phyloP scores from a whole-genome alignment of 1,140 invertebrate genomes.

The Sycophaga agraensis region DNA sequence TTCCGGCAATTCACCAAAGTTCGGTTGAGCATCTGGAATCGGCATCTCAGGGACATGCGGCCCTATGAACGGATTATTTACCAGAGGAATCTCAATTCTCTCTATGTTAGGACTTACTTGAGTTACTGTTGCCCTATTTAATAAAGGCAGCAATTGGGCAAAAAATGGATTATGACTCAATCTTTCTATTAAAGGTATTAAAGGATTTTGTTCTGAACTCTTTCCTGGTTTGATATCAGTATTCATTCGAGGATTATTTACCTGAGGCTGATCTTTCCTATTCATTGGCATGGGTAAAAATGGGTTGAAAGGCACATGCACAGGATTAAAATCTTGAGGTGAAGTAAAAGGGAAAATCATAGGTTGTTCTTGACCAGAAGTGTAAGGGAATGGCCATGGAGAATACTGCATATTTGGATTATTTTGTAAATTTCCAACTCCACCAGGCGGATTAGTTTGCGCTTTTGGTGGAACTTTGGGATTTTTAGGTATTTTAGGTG shows the following conservation, averaged over 20 bases:
- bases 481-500: background rate
- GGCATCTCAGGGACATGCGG: background rate
- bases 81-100: too few relatives aligned
- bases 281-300: constrained; percentile 11
- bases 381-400: background rate
- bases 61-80: background rate
- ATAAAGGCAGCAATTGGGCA: too few relatives aligned
- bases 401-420: too few relatives aligned
- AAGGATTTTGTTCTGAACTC: background rate
- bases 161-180: too few relatives aligned
- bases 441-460: too few relatives aligned
- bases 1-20: background rate
- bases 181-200: too few relatives aligned
- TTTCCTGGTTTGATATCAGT: background rate
- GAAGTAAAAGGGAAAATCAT: constrained; percentile 6
- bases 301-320: constrained; percentile 7
- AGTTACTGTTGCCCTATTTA: background rate
- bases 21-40: background rate
- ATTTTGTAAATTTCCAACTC: too few relatives aligned
- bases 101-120: too few relatives aligned
- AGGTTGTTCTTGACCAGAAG: background rate
- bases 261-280: background rate
- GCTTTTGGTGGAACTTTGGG: background rate
- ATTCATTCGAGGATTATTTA: background rate
- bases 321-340: background rate